phyloP scores from a whole-genome alignment of 2,888 invertebrate genomes.

The Chironomus riparius region DNA sequence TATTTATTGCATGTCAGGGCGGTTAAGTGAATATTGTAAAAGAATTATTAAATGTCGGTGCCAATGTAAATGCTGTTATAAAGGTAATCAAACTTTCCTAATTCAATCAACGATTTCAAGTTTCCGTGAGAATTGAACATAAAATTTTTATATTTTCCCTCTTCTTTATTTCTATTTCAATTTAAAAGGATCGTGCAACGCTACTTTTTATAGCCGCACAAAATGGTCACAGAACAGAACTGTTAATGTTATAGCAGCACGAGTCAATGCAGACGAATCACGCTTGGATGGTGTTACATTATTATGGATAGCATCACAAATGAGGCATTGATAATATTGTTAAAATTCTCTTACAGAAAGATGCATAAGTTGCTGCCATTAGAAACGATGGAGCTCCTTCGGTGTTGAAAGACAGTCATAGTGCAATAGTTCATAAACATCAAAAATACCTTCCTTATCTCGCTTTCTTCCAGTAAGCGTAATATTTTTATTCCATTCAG shows the following conservation, averaged over 20 bases:
- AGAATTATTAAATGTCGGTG: constrained; percentile 72
- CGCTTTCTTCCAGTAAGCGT: constrained; percentile 66
- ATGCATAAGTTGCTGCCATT: constrained; percentile 69
- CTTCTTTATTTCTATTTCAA: constrained; percentile 28
- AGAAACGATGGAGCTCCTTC: constrained; percentile 85
- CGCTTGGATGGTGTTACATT: constrained; percentile 80
- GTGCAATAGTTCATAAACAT: constrained; percentile 74
- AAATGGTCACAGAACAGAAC: constrained; percentile 80
- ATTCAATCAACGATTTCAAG: constrained; percentile 13
- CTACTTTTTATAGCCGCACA: constrained; percentile 89
- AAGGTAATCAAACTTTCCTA: constrained; percentile 49
- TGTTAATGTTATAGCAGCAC: constrained; percentile 62
- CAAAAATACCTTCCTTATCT: constrained; percentile 74
- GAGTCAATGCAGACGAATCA: constrained; percentile 62
- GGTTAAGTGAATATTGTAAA: constrained; percentile 82
- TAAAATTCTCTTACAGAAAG: constrained; percentile 63
- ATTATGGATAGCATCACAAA: constrained; percentile 91
- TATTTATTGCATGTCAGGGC: constrained; percentile 85
- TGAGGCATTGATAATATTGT: constrained; percentile 83
- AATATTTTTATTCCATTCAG: constrained; percentile 50
- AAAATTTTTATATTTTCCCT: background rate
- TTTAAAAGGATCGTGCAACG: constrained; percentile 73
- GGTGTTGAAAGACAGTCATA: constrained; percentile 85
- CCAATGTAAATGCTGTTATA: constrained; percentile 72
- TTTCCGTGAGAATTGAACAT: background rate